Base-by-base conservation (phyloP, 2,113 vertebrate species). In the Vireo altiloquus region DNA sequence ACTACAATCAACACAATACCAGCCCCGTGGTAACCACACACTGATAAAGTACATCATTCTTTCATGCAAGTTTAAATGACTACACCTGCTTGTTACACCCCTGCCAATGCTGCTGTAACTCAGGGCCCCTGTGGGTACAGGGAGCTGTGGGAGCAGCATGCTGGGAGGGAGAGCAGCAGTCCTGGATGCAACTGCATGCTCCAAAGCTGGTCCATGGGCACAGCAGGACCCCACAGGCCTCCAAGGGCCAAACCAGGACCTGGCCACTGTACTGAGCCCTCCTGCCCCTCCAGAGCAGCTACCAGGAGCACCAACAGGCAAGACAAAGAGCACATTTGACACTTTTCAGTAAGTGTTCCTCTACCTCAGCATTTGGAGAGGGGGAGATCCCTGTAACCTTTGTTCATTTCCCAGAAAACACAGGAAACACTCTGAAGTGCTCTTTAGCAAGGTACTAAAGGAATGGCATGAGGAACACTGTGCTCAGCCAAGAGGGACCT, bases 131-230 rank as follows among this genome's bases (percentile, higher is more conserved):
- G 1, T 10, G 63, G 10, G 4, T 16, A 20, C 1, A 20, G 35
- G 40, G 25, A 11, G 7, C 7, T 0, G 10, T 5, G 17, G 30
- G 15, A 39, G 17, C 47, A 12, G 39, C 1, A 0, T 6, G 8
- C 14, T 6, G 37, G 13, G n/a, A 28, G 20, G 3, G 10, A 0
- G 12, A 87, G 52, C 60, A 9, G 15, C 57, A n/a, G 20, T 11
- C 35, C 52, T 8, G 35, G 21, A 11, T 20, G 16, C 70, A 64
- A 4, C 19, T 23, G 28, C 16, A 9, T 3, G 2, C 17, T 1
- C 53, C 59, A 28, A 8, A 35, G 84, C 53, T n/a, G 31, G 5
- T 19, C 56, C 35, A 3, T 1, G 30, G 87, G 7, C n/a, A 42
- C 4, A 7, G 72, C 60, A 52, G 77, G 39, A 54, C 35, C 22